Percentiles rank a stretch among this genome's conserved stretches.
These are phyloP conservation scores for Ceratina calcarata DNA, from an alignment of 1,140 invertebrate genomes.

Conservation along the genomic window DNA sequence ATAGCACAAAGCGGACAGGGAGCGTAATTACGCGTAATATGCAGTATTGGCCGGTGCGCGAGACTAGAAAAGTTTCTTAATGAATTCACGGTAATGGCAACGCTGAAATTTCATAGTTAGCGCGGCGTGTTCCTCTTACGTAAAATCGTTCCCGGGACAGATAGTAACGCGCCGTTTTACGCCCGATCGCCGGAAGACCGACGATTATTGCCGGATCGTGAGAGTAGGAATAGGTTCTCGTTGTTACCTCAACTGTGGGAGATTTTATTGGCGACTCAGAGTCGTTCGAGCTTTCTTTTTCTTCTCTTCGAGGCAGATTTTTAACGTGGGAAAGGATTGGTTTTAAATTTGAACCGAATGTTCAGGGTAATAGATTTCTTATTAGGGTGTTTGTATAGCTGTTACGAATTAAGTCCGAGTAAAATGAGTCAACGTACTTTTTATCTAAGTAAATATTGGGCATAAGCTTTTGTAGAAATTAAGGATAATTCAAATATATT, in stretches of 20 bases:
- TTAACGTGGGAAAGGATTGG: too few relatives aligned
- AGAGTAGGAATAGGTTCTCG: not conserved
- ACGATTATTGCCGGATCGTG: conserved; percentile 30
- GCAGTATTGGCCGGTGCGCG: conserved; percentile 33
- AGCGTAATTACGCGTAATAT: conserved; percentile 53
- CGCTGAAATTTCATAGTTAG: conserved; percentile 48
- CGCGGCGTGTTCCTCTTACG: conserved; percentile 25
- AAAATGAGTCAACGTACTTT: too few relatives aligned
- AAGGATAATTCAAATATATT: too few relatives aligned
- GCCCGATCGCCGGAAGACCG: not conserved
- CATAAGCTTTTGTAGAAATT: too few relatives aligned
- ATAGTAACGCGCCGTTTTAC: not conserved
- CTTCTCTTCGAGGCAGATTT: too few relatives aligned
- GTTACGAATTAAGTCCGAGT: too few relatives aligned
- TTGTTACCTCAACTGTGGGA: not conserved
- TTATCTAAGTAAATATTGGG: too few relatives aligned
- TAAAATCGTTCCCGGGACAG: not conserved
- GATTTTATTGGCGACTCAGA: not conserved
- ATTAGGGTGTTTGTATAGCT: too few relatives aligned
- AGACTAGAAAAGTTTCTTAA: conserved; percentile 34
- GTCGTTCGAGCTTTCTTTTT: too few relatives aligned
- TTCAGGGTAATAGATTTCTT: too few relatives aligned
- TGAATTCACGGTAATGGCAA: conserved; percentile 44
- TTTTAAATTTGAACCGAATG: too few relatives aligned
- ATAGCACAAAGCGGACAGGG: conserved; percentile 28